These are phyloP conservation scores for Drosophila busckii DNA, from an alignment of 1,140 invertebrate species.

Conservation along the genomic window DNA sequence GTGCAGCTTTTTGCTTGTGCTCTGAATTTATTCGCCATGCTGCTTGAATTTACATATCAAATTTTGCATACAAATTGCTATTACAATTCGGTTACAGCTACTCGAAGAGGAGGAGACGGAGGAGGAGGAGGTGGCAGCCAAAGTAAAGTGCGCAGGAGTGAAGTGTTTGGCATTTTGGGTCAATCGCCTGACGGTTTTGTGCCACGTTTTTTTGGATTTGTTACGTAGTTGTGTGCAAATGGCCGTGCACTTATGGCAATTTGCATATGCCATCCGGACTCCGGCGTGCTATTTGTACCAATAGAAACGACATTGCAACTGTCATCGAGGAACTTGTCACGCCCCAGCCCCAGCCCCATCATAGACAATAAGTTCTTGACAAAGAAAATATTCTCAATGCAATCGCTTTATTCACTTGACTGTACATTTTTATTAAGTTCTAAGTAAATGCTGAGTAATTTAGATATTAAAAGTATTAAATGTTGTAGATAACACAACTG, in stretches of 20 bases:
- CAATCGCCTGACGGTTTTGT: conserved; percentile 54
- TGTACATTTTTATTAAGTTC: conserved; percentile 3
- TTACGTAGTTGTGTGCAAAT: conserved; percentile 37
- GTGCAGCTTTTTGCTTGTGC: conserved; percentile 20
- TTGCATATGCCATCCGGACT: conserved; percentile 50
- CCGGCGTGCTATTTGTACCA: conserved; percentile 22
- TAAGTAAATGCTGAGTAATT: conserved; percentile 15
- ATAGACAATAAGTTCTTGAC: too few relatives aligned
- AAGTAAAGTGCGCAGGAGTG: neutral
- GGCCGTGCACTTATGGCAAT: conserved; percentile 39
- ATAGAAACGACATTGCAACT: conserved; percentile 5
- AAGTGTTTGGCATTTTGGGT: conserved; percentile 51
- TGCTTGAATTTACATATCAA: conserved; percentile 61
- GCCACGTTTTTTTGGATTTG: conserved; percentile 19
- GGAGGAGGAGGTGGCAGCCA: neutral
- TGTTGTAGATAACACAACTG: conserved; percentile 16
- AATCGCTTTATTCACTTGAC: neutral
- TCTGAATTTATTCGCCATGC: conserved; percentile 51
- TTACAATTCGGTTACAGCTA: conserved; percentile 40
- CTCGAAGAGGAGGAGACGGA: conserved; percentile 15
- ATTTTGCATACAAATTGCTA: conserved; percentile 72
- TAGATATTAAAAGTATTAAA: conserved; percentile 20
- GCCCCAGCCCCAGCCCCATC: neutral
- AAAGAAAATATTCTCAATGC: neutral
- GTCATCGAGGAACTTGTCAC: neutral